A percentile compares a stretch with the other conserved stretches of the same genome.
These are phyloP conservation scores for Urocynchramus pylzowi DNA, from an alignment of 2,113 vertebrate genomes.

Conservation along the genomic window DNA sequence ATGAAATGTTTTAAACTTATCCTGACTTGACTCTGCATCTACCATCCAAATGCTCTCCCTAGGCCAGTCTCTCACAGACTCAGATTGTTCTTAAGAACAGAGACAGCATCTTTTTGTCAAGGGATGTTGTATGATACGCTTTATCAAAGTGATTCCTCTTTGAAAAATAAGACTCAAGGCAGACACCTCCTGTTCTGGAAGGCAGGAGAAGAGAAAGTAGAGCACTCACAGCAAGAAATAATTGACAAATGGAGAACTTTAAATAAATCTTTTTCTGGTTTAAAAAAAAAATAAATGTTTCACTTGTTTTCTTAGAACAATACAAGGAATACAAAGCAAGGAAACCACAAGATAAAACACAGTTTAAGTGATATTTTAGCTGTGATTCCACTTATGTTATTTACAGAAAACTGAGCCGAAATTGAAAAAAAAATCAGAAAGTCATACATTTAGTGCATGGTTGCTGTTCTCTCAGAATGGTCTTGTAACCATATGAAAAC, in stretches of 20 bases:
- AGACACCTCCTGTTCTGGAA: neutral
- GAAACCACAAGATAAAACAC: neutral
- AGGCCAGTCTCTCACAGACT: neutral
- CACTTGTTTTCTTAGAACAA: neutral
- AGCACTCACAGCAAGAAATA: neutral
- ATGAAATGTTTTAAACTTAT: neutral
- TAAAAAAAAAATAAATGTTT: neutral
- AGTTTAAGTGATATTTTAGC: neutral
- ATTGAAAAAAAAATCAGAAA: neutral
- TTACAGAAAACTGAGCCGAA: neutral
- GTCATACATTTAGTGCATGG: neutral
- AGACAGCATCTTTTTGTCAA: neutral
- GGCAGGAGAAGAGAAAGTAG: neutral
- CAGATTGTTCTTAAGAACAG: neutral
- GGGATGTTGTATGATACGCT: neutral
- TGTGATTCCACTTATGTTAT: neutral
- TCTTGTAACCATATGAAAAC: neutral
- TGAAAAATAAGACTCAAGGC: neutral
- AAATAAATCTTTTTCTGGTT: neutral
- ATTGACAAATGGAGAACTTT: neutral
- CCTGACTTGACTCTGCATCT: neutral
- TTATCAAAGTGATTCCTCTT: neutral
- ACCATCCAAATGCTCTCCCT: neutral
- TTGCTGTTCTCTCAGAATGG: neutral
- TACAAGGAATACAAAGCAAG: neutral